phyloP scores from a whole-genome alignment of 1,140 invertebrate species.

The Drosophila virilis region DNA sequence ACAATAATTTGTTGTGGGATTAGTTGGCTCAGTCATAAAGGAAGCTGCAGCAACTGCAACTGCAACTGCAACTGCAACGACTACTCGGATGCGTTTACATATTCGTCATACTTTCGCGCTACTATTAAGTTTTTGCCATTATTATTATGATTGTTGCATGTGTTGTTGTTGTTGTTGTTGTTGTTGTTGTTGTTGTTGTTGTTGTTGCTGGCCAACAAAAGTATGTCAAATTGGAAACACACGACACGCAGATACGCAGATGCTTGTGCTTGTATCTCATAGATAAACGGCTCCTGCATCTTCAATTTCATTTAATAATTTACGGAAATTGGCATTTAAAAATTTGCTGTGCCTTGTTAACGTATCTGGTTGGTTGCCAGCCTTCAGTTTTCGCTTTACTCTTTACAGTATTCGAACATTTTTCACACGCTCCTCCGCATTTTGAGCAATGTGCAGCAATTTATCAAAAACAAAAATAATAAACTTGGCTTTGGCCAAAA shows the following conservation, averaged over 20 bases:
- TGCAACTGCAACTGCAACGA: not conserved
- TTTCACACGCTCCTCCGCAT: constrained; percentile 74
- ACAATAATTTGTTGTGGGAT: constrained; percentile 82
- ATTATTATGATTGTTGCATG: constrained; percentile 77
- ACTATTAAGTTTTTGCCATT: constrained; percentile 77
- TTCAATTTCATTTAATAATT: constrained; percentile 83
- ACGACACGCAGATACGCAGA: constrained; percentile 66
- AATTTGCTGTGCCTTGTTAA: constrained; percentile 75
- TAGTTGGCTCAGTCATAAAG: constrained; percentile 56
- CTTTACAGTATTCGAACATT: constrained; percentile 42
- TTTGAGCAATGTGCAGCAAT: constrained; percentile 67
- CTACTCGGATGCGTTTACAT: constrained; percentile 64
- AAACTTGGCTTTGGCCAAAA: constrained; percentile 53
- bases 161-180: constrained; percentile 18
- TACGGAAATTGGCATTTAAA: constrained; percentile 82
- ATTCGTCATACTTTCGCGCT: constrained; percentile 81
- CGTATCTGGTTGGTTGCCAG: constrained; percentile 28
- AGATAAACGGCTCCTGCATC: constrained; percentile 69
- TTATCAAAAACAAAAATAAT: constrained; percentile 53
- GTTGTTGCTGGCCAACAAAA: constrained; percentile 60
- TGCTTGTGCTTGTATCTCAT: constrained; percentile 33
- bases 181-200: constrained; percentile 2
- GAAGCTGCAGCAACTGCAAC: constrained; percentile 10
- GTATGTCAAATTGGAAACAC: constrained; percentile 79
- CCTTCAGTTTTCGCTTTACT: constrained; percentile 16